Conservation (phyloP, 2,888 invertebrate species). For the Notocelia uddmanniana region DNA sequence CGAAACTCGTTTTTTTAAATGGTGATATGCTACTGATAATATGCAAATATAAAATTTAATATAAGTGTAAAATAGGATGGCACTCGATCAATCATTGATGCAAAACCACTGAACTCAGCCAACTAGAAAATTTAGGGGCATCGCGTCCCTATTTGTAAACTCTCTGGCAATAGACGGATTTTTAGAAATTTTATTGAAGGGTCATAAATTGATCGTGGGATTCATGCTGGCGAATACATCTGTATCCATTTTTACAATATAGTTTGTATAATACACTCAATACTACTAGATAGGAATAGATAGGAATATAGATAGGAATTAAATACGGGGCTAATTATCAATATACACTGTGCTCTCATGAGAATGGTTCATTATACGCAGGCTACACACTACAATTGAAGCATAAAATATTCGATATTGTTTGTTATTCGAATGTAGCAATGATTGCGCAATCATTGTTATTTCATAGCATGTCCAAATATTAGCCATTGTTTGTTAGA, state of each 20-base stretch:
- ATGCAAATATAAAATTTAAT: constrained; percentile 34
- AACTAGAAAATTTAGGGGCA: constrained; percentile 44
- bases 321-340: neutral
- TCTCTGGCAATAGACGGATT: constrained; percentile 22
- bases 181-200: constrained; percentile 33
- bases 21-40: neutral
- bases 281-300: too few relatives aligned
- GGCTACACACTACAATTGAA: constrained; percentile 18
- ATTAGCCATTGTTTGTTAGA: constrained; percentile 27
- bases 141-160: constrained; percentile 33
- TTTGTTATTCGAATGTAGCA: constrained; percentile 35
- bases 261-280: neutral
- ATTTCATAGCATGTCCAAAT: constrained; percentile 32
- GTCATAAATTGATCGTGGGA: constrained; percentile 27
- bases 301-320: neutral
- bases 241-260: constrained; percentile 12
- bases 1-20: neutral
- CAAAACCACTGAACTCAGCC: constrained; percentile 42
- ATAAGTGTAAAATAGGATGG: constrained; percentile 31
- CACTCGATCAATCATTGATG: constrained; percentile 44
- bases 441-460: constrained; percentile 43
- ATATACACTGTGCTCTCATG: neutral
- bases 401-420: constrained; percentile 24
- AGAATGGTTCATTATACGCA: constrained; percentile 28
- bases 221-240: constrained; percentile 21